Percentiles rank a stretch among this genome's conserved stretches.
Evolutionary conservation across 2,888 invertebrate species (phyloP).

Genomic region (Plagiodera versicolora): DNA sequence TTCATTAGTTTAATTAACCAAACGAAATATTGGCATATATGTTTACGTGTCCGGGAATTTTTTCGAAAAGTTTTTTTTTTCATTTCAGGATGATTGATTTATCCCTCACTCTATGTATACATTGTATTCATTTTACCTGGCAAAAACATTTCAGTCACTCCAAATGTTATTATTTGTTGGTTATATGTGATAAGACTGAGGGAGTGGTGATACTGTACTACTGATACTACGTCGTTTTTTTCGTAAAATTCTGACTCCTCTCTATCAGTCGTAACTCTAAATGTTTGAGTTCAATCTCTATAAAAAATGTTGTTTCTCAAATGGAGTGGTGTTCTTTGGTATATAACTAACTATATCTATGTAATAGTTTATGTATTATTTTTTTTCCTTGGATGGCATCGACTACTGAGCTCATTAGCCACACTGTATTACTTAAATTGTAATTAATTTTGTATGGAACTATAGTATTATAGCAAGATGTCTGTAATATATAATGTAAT

Average conservation of each 20-base stretch:
- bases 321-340: background rate
- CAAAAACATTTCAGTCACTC: too few species aligned
- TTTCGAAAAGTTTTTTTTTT: too few species aligned
- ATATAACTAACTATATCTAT: constrained; percentile 19
- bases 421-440: constrained; percentile 27
- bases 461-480: constrained; percentile 32
- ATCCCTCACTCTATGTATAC: too few species aligned
- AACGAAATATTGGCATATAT: too few species aligned
- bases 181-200: constrained; percentile 3
- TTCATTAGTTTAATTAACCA: too few species aligned
- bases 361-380: constrained; percentile 31
- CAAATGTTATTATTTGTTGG: background rate
- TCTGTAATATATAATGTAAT: constrained; percentile 38
- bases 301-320: background rate
- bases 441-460: constrained; percentile 35
- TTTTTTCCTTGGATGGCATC: too few species aligned
- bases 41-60: too few species aligned
- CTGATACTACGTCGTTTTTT: background rate
- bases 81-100: too few species aligned
- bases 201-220: too few species aligned
- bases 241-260: background rate
- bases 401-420: too few species aligned
- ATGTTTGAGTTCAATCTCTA: background rate
- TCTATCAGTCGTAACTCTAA: background rate
- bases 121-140: too few species aligned